Evolutionary conservation across 1,140 invertebrate genomes (phyloP).

Genomic region (Drosophila navojoa): DNA sequence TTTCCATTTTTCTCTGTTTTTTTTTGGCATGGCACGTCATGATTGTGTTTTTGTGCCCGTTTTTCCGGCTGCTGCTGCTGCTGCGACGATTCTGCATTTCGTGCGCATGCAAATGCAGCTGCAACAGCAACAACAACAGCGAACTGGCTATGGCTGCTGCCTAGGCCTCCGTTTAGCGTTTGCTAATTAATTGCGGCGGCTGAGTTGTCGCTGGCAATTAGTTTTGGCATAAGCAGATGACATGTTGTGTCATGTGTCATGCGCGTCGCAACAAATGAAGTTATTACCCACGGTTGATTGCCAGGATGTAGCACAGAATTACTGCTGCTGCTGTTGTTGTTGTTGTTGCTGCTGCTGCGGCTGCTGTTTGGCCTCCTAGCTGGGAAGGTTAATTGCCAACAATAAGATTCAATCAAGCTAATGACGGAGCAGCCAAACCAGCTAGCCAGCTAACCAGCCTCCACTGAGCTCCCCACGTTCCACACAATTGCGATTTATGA

Average conservation of each 20-base stretch:
- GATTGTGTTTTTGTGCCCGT: constrained; percentile 14
- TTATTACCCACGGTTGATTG: constrained; percentile 53
- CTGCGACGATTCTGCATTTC: constrained; percentile 18
- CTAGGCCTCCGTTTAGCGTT: constrained; percentile 55
- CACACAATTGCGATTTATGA: constrained; percentile 75
- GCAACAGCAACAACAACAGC: background rate
- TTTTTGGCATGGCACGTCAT: constrained; percentile 24
- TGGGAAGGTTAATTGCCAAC: constrained; percentile 78
- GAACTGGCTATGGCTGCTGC: constrained; percentile 27
- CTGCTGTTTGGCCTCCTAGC: constrained; percentile 58
- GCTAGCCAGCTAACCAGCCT: constrained; percentile 26
- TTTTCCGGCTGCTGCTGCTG: constrained; percentile 4
- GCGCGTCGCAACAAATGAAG: constrained; percentile 64
- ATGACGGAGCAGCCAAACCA: constrained; percentile 61
- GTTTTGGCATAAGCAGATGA: constrained; percentile 61
- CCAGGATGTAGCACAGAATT: constrained; percentile 22
- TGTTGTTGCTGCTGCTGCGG: constrained; percentile 22
- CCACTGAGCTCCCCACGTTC: constrained; percentile 30
- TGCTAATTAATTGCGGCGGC: constrained; percentile 69
- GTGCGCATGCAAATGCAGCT: constrained; percentile 53
- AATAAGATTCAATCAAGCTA: constrained; percentile 83
- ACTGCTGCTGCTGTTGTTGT: constrained; percentile 17
- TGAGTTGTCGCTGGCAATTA: constrained; percentile 73
- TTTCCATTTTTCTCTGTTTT: too few relatives aligned
- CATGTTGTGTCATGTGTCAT: constrained; percentile 72